phyloP scores from a whole-genome alignment of 1,140 invertebrate genomes.

The Protaetia brevitarsis region DNA sequence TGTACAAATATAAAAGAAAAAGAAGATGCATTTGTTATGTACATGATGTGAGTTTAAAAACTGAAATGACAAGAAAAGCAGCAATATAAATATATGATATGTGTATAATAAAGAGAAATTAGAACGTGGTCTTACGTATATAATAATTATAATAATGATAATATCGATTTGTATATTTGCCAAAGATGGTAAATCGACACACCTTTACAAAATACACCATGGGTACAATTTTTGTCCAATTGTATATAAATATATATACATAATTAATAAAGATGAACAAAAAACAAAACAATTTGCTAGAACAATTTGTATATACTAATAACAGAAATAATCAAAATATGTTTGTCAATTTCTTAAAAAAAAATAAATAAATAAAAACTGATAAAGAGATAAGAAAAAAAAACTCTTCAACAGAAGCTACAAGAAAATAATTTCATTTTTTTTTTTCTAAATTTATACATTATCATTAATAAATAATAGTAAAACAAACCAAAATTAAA shows the following conservation, averaged over 20 bases:
- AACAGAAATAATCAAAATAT: conserved; percentile 35
- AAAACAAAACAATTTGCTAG: conserved; percentile 24
- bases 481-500: too few relatives aligned
- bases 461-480: not conserved
- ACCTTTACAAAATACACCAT: conserved; percentile 26
- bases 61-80: not conserved
- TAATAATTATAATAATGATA: too few relatives aligned
- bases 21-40: conserved; percentile 11
- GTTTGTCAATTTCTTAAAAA: conserved; percentile 16
- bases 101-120: not conserved
- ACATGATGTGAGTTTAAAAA: conserved; percentile 3
- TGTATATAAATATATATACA: conserved; percentile 23
- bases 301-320: conserved; percentile 39
- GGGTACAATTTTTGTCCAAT: conserved; percentile 29
- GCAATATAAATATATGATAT: not conserved
- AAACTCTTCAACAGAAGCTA: not conserved
- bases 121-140: too few relatives aligned
- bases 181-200: conserved; percentile 26
- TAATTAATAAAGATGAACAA: not conserved
- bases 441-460: not conserved
- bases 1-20: conserved; percentile 13
- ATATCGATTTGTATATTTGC: conserved; percentile 24
- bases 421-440: not conserved
- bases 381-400: not conserved
- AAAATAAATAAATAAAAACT: not conserved